Evolutionary conservation across 2,888 invertebrate species (phyloP).

Genomic region (Conus canariensis): DNA sequence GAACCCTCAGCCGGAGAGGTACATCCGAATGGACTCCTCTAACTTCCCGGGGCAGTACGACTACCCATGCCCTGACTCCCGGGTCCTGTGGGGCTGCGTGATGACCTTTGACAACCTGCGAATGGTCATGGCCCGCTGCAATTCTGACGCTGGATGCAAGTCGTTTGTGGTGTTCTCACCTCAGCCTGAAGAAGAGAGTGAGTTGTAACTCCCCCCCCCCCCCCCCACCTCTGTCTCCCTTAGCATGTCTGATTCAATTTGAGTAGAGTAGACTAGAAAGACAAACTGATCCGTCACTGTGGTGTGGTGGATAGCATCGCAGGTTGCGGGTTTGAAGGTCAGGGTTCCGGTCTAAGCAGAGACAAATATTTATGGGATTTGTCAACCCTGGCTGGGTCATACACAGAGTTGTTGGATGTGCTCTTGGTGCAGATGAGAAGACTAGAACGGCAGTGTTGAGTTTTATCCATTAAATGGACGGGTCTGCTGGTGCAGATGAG

Average conservation of each 20-base stretch:
- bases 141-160: conserved; percentile 59
- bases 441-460: too few relatives aligned
- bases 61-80: conserved; percentile 65
- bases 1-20: conserved; percentile 40
- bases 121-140: conserved; percentile 65
- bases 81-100: conserved; percentile 73
- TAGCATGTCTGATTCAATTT: background rate
- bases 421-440: too few relatives aligned
- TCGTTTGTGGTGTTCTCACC: conserved; percentile 69
- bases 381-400: too few relatives aligned
- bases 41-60: conserved; percentile 69
- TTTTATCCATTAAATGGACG: too few relatives aligned
- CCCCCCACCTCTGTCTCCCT: too few relatives aligned
- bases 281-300: background rate
- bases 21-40: conserved; percentile 54
- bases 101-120: conserved; percentile 60
- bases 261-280: background rate
- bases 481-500: background rate
- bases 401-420: too few relatives aligned
- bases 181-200: conserved; percentile 62
- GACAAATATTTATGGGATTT: too few relatives aligned
- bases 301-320: too few relatives aligned
- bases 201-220: background rate
- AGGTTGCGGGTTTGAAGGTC: too few relatives aligned
- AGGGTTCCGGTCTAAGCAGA: too few relatives aligned